These are phyloP conservation scores for Toxonevra muliebris DNA, from an alignment of 2,888 invertebrate species.

Conservation along the genomic window DNA sequence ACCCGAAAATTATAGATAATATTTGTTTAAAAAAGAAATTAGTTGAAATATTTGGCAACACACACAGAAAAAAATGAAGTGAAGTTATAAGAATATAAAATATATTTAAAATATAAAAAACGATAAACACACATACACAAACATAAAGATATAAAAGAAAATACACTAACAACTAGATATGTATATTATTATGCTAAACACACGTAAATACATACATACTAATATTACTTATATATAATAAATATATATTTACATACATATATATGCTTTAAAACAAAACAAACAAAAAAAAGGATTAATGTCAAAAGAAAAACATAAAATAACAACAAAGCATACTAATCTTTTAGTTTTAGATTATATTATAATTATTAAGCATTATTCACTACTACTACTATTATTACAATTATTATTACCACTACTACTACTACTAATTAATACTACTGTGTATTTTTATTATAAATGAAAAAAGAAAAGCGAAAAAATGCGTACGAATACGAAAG, in stretches of 20 bases:
- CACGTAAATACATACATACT: too few species aligned
- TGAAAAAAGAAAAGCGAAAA: too few species aligned
- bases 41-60: constrained; percentile 3
- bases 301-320: not conserved
- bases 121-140: not conserved
- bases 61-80: not conserved
- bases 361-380: not conserved
- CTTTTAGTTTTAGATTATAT: not conserved
- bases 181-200: too few species aligned
- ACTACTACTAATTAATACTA: not conserved
- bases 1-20: not conserved
- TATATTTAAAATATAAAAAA: not conserved
- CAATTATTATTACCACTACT: not conserved
- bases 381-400: not conserved
- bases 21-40: not conserved
- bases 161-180: too few species aligned
- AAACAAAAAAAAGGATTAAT: not conserved
- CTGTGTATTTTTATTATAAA: not conserved
- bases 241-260: too few species aligned
- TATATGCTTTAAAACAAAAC: not conserved
- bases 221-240: too few species aligned
- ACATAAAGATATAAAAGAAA: too few species aligned
- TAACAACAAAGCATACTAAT: constrained; percentile 1
- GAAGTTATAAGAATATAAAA: not conserved
- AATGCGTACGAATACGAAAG: not conserved